Percentiles rank a stretch among this genome's conserved stretches.
Evolutionary conservation across 2,888 invertebrate genomes (phyloP).

Genomic region (Teleogryllus oceanicus): DNA sequence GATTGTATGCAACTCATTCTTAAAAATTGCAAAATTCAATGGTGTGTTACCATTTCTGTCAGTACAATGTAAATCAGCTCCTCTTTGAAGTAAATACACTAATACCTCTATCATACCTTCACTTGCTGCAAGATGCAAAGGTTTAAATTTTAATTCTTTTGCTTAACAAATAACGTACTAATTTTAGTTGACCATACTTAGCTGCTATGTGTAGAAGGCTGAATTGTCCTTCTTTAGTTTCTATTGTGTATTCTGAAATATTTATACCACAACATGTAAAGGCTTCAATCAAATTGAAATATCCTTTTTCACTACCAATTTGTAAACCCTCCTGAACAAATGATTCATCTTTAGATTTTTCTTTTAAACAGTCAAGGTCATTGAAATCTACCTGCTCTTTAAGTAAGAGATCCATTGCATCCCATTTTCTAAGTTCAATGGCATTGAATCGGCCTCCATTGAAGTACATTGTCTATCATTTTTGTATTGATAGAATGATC

Average conservation of each 20-base stretch:
- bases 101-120: background rate
- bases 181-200: background rate
- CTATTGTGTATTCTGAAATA: background rate
- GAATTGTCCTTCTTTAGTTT: background rate
- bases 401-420: slow-evolving; percentile 3
- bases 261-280: slow-evolving; percentile 1
- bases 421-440: background rate
- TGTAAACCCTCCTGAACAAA: background rate
- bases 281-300: background rate
- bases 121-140: slow-evolving; percentile 18
- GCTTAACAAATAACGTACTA: background rate
- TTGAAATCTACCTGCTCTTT: background rate
- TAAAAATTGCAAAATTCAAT: background rate
- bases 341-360: background rate
- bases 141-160: slow-evolving; percentile 1
- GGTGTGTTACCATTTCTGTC: background rate
- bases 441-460: background rate
- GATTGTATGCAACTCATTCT: background rate
- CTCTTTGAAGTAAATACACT: background rate
- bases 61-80: background rate
- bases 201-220: background rate
- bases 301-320: background rate
- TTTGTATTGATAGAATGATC: background rate
- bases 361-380: background rate
- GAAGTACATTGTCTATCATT: background rate